phyloP scores from a whole-genome alignment of 1,140 invertebrate species.

The Drosophila funebris region DNA sequence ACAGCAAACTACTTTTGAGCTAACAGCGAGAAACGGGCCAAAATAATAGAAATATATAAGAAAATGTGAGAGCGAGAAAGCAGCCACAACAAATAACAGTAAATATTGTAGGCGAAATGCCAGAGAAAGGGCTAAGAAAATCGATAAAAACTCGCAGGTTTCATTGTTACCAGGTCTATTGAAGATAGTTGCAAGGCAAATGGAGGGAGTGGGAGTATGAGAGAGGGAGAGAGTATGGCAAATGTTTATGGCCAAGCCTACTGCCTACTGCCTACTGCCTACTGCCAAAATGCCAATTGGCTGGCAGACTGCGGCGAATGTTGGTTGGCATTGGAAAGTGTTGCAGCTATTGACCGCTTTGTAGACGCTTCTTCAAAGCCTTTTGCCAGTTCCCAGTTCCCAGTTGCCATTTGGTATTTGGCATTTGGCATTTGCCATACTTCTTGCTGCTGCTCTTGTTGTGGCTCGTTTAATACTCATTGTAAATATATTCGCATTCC shows the following conservation, averaged over 20 bases:
- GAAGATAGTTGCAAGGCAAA: constrained; percentile 12
- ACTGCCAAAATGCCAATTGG: constrained; percentile 21
- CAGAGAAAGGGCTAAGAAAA: constrained; percentile 58
- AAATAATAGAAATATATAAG: constrained; percentile 31
- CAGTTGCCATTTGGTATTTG: background rate
- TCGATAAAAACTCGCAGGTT: constrained; percentile 65
- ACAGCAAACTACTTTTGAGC: constrained; percentile 27
- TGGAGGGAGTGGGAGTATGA: background rate
- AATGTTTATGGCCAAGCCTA: constrained; percentile 65
- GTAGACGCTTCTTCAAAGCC: constrained; percentile 8
- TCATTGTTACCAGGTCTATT: constrained; percentile 36
- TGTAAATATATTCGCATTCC: background rate
- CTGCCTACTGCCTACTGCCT: too few species aligned
- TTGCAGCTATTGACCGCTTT: constrained; percentile 32
- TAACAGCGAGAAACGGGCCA: constrained; percentile 53
- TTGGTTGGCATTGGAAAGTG: constrained; percentile 22
- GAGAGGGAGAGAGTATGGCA: background rate
- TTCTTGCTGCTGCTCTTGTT: background rate
- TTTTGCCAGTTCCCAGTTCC: constrained; percentile 13
- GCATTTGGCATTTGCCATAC: too few species aligned
- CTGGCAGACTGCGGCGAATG: constrained; percentile 7
- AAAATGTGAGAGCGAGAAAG: constrained; percentile 15
- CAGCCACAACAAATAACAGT: constrained; percentile 67
- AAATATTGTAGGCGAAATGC: constrained; percentile 68
- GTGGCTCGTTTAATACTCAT: background rate